These are phyloP conservation scores for Drosophila baimaii DNA, from an alignment of 1,140 invertebrate genomes.

Conservation along the genomic window DNA sequence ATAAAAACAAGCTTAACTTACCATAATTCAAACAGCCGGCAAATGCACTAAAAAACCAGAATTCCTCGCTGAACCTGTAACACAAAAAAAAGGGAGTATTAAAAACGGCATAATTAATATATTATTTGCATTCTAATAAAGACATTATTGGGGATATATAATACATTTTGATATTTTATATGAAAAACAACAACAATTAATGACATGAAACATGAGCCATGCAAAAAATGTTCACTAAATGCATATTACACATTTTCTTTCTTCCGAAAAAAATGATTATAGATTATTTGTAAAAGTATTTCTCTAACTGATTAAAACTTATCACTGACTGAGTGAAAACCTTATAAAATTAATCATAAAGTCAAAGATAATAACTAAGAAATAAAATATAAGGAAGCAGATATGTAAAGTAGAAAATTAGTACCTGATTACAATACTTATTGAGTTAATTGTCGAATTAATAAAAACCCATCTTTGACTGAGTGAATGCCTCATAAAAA, in stretches of 20 bases:
- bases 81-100: constrained; percentile 15
- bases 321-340: background rate
- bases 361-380: background rate
- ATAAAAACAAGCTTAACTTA: constrained; percentile 47
- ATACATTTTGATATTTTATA: background rate
- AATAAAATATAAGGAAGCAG: background rate
- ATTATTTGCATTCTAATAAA: background rate
- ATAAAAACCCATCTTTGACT: background rate
- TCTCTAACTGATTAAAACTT: background rate
- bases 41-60: constrained; percentile 36
- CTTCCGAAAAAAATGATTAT: background rate
- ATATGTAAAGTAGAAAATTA: no score
- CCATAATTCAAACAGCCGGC: constrained; percentile 64
- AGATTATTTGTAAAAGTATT: background rate
- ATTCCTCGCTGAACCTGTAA: constrained; percentile 47
- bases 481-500: background rate
- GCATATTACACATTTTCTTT: background rate
- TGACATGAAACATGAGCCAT: background rate
- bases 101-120: constrained; percentile 8
- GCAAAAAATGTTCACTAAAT: background rate
- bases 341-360: background rate
- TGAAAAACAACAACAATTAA: background rate
- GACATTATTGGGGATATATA: background rate
- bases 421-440: no score
- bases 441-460: background rate